phyloP scores from a whole-genome alignment of 2,113 vertebrate species.

The Triplophysa tibetana region DNA sequence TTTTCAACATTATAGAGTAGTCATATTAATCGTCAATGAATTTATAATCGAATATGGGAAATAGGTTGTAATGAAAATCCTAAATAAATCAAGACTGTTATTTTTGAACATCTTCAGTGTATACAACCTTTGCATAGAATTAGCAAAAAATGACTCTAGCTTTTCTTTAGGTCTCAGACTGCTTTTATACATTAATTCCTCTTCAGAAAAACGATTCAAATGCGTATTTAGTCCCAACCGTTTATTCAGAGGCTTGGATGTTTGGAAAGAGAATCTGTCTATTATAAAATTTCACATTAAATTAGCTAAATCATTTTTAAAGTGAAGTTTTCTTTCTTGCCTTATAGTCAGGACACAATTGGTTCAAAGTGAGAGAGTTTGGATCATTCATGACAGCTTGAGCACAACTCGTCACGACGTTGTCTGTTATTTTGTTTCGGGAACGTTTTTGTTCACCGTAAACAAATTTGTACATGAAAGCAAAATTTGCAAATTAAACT shows the following conservation, averaged over 20 bases:
- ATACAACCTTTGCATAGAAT: too few species aligned
- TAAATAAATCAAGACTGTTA: too few species aligned
- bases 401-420: constrained; percentile 4
- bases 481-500: constrained; percentile 46
- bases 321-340: not conserved
- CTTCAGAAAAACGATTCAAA: constrained; percentile 9
- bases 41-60: too few species aligned
- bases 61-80: too few species aligned
- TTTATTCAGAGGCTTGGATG: constrained; percentile 1
- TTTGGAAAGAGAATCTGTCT: constrained; percentile 15
- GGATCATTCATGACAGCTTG: not conserved
- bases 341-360: not conserved
- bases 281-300: not conserved
- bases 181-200: constrained; percentile 4
- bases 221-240: constrained; percentile 21
- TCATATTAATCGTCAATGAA: too few species aligned
- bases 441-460: not conserved
- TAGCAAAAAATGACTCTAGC: too few species aligned
- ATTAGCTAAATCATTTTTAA: not conserved
- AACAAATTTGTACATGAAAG: constrained; percentile 3
- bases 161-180: too few species aligned
- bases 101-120: too few species aligned
- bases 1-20: too few species aligned
- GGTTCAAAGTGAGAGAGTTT: constrained; percentile 19
- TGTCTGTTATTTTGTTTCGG: not conserved